Evolutionary conservation across 2,888 invertebrate genomes (phyloP), one percentile per base, ranked within the genome.

Genomic region (Oligia strigilis): DNA sequence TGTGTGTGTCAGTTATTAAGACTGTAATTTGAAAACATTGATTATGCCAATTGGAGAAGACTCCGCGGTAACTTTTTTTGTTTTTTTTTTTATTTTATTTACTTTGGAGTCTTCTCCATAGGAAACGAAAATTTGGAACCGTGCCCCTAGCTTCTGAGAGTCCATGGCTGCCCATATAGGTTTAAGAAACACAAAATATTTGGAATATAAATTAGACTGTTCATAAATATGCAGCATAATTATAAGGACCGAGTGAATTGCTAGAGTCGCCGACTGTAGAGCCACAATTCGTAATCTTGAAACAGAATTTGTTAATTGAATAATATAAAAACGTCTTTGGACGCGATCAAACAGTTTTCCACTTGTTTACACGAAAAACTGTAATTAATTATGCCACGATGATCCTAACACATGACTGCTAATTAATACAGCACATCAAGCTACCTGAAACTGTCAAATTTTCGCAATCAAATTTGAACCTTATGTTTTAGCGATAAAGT

Each of bases 241-340:
- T 29, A 29, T 13, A 71, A 23, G 14, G 1, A n/a, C 23, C 2
- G 1, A 23, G 17, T 40, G 40, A 58, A 71, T n/a, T 71, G 0
- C 40, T n/a, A 58, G n/a, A 58, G 17, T 40, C 69, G 49, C 65
- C 17, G 3, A 36, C 36, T 52, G 6, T n/a, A 19, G 14, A 9
- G 36, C 70, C 65, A 5, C 43, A 60, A 43, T 14, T 13, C 3
- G 4, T 13, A 46, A 43, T 69, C 46, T 64, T 74, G 49, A 65
- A 78, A 64, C 43, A 65, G n/a, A 43, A 43, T 60, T 49, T 9
- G 29, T 58, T 58, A 70, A 82, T 65, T 65, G 14, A 82, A 70
- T 17, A 19, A 52, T 66, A 73, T 36, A 40, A 9, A 23, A 58
- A 49, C 4, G 3, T 29, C 14, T 55, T 62, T 72, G 43, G 19